These are phyloP conservation scores for Poeciliopsis retropinna DNA, from an alignment of 2,113 vertebrate genomes.

Conservation along the genomic window DNA sequence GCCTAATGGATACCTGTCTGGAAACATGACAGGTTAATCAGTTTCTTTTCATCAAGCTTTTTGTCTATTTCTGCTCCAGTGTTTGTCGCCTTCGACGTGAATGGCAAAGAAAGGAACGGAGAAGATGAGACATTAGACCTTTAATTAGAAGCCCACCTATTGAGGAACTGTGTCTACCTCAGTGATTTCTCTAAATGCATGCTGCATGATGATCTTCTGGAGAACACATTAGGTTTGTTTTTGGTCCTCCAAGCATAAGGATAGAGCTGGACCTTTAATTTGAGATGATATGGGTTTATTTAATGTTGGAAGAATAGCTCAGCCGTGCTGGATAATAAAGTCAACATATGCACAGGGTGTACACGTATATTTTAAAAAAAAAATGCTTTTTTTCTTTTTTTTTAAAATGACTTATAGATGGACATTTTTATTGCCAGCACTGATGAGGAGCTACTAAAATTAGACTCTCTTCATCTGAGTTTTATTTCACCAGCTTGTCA, in stretches of 20 bases:
- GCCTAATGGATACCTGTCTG: constrained; percentile 77
- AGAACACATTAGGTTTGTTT: constrained; percentile 47
- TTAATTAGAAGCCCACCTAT: constrained; percentile 58
- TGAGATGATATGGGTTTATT: constrained; percentile 40
- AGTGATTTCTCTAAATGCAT: constrained; percentile 49
- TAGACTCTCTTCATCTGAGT: constrained; percentile 55
- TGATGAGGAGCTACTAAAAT: constrained; percentile 62
- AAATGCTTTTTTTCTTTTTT: constrained; percentile 3
- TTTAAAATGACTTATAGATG: constrained; percentile 2
- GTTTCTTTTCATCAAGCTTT: constrained; percentile 69
- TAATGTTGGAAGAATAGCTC: constrained; percentile 20
- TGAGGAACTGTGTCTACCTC: constrained; percentile 44
- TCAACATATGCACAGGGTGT: not conserved
- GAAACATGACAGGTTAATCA: constrained; percentile 78
- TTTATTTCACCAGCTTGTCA: constrained; percentile 69
- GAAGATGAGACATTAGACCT: constrained; percentile 65
- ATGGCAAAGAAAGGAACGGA: constrained; percentile 43
- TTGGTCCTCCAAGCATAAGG: constrained; percentile 33
- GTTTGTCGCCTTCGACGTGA: constrained; percentile 36
- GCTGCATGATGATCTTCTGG: constrained; percentile 39
- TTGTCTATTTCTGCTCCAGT: constrained; percentile 64
- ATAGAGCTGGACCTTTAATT: constrained; percentile 42
- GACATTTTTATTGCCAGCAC: constrained; percentile 35
- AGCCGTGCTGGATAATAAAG: constrained; percentile 1
- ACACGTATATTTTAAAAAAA: not conserved